Evolutionary conservation across 1,140 invertebrate genomes (phyloP).

Genomic region (Ceratina calcarata): DNA sequence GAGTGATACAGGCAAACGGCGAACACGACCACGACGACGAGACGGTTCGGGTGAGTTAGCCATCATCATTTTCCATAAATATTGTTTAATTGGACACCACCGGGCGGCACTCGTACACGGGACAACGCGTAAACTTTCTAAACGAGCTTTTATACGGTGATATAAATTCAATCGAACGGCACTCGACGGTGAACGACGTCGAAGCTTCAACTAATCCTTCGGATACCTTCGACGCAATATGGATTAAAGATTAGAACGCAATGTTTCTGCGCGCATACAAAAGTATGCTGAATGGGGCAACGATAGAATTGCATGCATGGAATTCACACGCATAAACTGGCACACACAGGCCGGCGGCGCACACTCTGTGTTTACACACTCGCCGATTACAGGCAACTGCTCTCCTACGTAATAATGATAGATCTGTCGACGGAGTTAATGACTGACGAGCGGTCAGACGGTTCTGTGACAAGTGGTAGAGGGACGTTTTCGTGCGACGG

Average conservation of each 20-base stretch:
- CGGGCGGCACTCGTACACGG: too few species aligned
- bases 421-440: constrained; percentile 55
- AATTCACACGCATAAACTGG: constrained; percentile 28
- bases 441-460: constrained; percentile 39
- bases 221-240: neutral
- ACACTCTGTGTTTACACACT: constrained; percentile 67
- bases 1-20: constrained; percentile 59
- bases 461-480: constrained; percentile 43
- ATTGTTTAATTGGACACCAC: neutral
- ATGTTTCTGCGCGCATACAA: neutral
- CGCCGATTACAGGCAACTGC: constrained; percentile 62
- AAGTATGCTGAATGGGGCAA: constrained; percentile 44
- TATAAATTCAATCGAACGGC: neutral
- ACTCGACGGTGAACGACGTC: too few species aligned
- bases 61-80: neutral
- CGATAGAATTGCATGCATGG: constrained; percentile 40
- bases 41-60: constrained; percentile 61
- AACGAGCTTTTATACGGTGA: too few species aligned
- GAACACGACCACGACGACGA: constrained; percentile 51
- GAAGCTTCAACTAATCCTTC: neutral
- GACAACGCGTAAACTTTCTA: too few species aligned
- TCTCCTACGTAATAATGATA: constrained; percentile 65
- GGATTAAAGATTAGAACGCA: neutral
- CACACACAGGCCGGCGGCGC: constrained; percentile 12
- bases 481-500: constrained; percentile 41